Conservation (phyloP, 2,113 vertebrate genomes). For the Leucosticte australis region DNA sequence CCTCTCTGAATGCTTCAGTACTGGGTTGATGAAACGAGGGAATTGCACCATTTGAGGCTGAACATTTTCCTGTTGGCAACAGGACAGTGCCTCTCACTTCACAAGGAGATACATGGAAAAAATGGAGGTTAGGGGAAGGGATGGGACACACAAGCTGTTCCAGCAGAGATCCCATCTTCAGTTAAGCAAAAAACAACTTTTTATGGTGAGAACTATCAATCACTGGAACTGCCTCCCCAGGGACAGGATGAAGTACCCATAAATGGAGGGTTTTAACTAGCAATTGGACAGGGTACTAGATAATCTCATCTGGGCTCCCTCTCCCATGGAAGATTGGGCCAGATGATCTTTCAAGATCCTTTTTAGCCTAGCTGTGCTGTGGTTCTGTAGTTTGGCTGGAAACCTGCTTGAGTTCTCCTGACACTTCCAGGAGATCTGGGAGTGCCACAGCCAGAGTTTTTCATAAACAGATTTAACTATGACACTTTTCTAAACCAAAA, state of each 20-base stretch:
- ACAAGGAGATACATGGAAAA: background rate
- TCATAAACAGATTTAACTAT: background rate
- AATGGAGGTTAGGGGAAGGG: background rate
- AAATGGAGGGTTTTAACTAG: background rate
- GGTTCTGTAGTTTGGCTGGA: background rate
- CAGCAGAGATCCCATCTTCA: background rate
- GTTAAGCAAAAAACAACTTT: background rate
- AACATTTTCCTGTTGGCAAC: background rate
- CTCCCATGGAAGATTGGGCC: background rate
- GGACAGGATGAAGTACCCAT: background rate
- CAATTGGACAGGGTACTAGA: background rate
- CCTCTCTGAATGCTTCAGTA: background rate
- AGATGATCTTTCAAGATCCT: background rate
- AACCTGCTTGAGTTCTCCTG: background rate
- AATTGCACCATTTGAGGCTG: background rate
- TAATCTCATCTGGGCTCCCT: background rate
- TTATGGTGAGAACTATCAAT: background rate
- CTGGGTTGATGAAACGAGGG: background rate
- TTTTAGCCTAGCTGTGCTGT: background rate
- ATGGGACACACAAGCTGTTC: background rate
- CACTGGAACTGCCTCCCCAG: background rate
- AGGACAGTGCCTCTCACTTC: background rate
- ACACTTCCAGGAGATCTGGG: background rate
- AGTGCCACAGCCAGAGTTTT: background rate
- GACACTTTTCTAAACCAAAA: background rate